These are phyloP conservation scores for Rhineura floridana DNA, from an alignment of 2,113 vertebrate genomes.

Conservation along the genomic window DNA sequence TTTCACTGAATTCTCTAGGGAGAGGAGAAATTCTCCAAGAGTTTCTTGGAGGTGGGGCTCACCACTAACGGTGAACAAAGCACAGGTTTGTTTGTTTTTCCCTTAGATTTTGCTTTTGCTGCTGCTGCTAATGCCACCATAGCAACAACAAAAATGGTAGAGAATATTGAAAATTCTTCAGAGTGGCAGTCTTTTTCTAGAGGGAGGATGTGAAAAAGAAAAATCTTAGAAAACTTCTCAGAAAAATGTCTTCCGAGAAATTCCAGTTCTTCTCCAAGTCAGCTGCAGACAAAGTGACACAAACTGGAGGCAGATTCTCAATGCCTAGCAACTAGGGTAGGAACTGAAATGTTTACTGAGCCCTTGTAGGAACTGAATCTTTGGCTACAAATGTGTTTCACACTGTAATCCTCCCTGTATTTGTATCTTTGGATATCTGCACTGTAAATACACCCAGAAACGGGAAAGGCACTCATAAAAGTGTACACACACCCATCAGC, in stretches of 20 bases:
- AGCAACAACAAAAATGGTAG: too few species aligned
- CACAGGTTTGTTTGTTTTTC: too few species aligned
- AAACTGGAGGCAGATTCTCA: conserved; percentile 11
- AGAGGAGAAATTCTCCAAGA: too few species aligned
- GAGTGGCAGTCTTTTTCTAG: too few species aligned
- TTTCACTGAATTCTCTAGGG: too few species aligned
- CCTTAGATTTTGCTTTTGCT: too few species aligned
- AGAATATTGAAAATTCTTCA: too few species aligned
- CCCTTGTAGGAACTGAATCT: conserved; percentile 6
- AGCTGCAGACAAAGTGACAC: neutral
- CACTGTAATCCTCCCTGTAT: neutral
- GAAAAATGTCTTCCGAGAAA: neutral
- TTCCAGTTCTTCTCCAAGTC: neutral
- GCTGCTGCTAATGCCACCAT: too few species aligned
- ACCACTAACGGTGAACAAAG: too few species aligned
- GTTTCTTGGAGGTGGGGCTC: too few species aligned
- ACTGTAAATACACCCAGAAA: conserved; percentile 22
- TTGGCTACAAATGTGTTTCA: conserved; percentile 19
- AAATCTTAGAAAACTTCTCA: neutral
- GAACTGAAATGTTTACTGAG: conserved; percentile 15
- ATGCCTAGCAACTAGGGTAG: conserved; percentile 3
- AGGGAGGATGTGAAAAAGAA: neutral
- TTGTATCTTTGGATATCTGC: neutral
- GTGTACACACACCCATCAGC: neutral
- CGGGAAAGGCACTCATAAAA: neutral